Base-by-base conservation (phyloP, 2,888 invertebrate species). In the Philaethria dido region DNA sequence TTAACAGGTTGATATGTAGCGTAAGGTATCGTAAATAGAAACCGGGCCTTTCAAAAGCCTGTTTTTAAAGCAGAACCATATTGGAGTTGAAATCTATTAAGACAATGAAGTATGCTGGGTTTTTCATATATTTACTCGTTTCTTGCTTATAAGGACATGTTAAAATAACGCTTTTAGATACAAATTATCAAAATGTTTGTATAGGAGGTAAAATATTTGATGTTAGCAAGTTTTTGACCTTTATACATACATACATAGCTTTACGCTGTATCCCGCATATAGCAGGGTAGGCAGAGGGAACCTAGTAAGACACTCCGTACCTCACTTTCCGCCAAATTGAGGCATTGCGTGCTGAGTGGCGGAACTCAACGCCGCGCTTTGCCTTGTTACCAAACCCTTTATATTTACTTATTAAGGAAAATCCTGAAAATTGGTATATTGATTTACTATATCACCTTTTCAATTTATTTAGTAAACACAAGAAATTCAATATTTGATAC, bases 11-110 rank as follows among this genome's bases (percentile, higher is more conserved):
- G 29, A 59, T 42, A 44, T 25, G 11, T 29, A 48, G 62, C 62
- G 25, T 54, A 60, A 68, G 65, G 22, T 33, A 54, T 62, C 54
- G 60, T 63, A 68, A 69, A 64, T 68, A 55, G 45, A 64, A 63
- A 36, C 44, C 60, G 20, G 44, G 47, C 60, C 62, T 70, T 70
- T 63, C 63, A 65, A 54, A 45, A 9, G 39, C 61, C 60, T 18
- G 60, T 16, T 66, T 63, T 62, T 59, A 45, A 44, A 47, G 42
- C 25, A 47, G 20, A 33, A 45, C 65, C 62, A 66, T 70, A 61
- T 63, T 50, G 60, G 60, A 45, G 59, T 20, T 36, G 39, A 18
- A 45, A 29, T 60, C 42, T 57, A 57, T 57, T 57, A 57, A 57
- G 22, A 57, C 42, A 42, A 57, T 14, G 42, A n/a, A 14, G 20